Evolutionary conservation across 2,113 vertebrate species (phyloP).

Genomic region (Lichenostomus cassidix): DNA sequence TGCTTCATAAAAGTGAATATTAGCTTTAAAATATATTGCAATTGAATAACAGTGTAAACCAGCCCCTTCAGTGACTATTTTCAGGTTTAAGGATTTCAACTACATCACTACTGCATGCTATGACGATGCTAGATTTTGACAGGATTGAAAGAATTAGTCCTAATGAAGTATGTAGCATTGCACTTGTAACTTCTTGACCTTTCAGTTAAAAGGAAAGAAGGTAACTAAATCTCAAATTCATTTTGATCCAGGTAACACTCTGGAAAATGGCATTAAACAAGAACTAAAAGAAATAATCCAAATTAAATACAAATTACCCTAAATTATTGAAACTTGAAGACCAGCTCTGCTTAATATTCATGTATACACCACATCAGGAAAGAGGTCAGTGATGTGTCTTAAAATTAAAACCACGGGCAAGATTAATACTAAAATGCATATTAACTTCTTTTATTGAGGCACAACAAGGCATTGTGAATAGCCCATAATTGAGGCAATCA

Average conservation of each 20-base stretch:
- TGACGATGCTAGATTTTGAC: neutral
- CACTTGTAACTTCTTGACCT: neutral
- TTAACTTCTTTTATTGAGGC: conserved; percentile 88
- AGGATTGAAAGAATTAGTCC: neutral
- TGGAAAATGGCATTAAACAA: neutral
- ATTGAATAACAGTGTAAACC: neutral
- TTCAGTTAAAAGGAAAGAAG: neutral
- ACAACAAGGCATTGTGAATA: conserved; percentile 82
- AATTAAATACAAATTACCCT: neutral
- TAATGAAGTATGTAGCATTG: neutral
- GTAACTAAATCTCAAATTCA: neutral
- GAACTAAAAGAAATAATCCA: neutral
- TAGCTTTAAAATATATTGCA: neutral
- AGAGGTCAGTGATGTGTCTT: neutral
- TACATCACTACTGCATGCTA: neutral
- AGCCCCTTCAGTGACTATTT: neutral
- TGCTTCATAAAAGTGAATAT: neutral
- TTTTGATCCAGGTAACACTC: neutral
- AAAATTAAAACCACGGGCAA: conserved; percentile 35
- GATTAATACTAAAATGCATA: conserved; percentile 76
- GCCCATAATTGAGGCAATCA: conserved; percentile 76
- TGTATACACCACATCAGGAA: neutral
- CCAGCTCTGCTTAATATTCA: neutral
- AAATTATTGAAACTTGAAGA: neutral
- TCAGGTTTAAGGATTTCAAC: neutral